Base-by-base conservation (phyloP, 2,113 vertebrate species). In the Psettodes erumei region DNA sequence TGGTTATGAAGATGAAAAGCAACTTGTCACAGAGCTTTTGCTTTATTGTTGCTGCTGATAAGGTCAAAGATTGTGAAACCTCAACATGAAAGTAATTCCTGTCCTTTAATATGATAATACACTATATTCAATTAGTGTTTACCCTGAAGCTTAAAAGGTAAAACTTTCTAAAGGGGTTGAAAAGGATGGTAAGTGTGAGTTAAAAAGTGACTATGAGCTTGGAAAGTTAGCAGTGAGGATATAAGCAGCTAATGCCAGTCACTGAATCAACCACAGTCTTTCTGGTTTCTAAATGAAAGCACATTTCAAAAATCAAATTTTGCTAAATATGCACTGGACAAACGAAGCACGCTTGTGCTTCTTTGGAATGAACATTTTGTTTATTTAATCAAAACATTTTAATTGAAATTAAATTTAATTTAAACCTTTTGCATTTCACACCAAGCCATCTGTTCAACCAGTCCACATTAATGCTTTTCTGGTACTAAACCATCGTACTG, bases 121-220 rank as follows among this genome's bases (percentile, higher is more conserved):
- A 61, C 35, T 71, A 32, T 83, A 79, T 88, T 87, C 77, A 90
- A 81, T 91, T 83, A 88, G 70, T 60, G 71, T 83, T 86, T 86
- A 81, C 38, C 86, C 83, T 19, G 33, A 74, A 78, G 77, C 72
- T 79, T 48, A 13, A 81, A 73, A 68, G 53, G 59, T 37, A 3
- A 58, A 83, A 77, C 53, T 70, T 71, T 79, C 13, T 19, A 37
- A 85, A 75, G 74, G 30, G 53, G 15, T 71, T 78, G 63, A 69
- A 87, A 86, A 82, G 40, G 27, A 77, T 13, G 51, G 76, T 43
- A 74, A 38, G 28, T 67, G 37, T 18, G 54, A 67, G 16, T 37
- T 71, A 64, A 47, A 84, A 79, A 83, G 45, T 62, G 35, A 81
- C 74, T 65, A 64, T 60, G 71, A 75, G 59, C 60, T 32, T 21